phyloP scores from a whole-genome alignment of 37 sponge, comb jelly and placozoan species.

The Axinella damicornis region DNA sequence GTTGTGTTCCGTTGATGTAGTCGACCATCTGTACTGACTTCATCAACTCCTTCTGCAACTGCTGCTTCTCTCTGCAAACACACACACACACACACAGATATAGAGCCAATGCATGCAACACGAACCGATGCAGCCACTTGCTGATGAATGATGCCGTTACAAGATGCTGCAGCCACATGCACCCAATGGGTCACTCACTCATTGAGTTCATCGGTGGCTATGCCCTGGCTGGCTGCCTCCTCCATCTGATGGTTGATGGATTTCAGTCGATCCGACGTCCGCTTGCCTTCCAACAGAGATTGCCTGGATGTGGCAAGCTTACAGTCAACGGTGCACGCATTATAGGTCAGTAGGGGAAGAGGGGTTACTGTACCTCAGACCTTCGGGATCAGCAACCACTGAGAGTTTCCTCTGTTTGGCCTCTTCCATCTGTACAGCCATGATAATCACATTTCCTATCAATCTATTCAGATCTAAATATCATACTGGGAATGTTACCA shows the following conservation, averaged over 20 bases:
- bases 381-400: constrained; percentile 12
- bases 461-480: too few species aligned
- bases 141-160: too few species aligned
- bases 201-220: constrained; percentile 4
- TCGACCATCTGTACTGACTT: constrained; percentile 19
- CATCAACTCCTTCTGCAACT: constrained; percentile 43
- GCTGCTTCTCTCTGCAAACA: constrained; percentile 42
- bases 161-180: not conserved
- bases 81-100: not conserved
- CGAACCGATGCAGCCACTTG: too few species aligned
- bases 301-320: not conserved
- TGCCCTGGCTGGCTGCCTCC: not conserved
- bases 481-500: too few species aligned
- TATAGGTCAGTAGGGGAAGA: not conserved
- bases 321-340: too few species aligned
- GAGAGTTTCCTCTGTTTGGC: not conserved
- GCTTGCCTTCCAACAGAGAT: constrained; percentile 54
- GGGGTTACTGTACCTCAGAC: constrained; percentile 6
- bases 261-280: constrained; percentile 34
- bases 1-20: not conserved
- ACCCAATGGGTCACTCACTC: not conserved
- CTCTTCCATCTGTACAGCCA: constrained; percentile 15
- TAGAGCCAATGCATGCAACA: too few species aligned
- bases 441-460: too few species aligned
- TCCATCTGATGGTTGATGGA: constrained; percentile 29